Evolutionary conservation across 2,888 invertebrate genomes (phyloP).

Genomic region (Clistopyga incitator): DNA sequence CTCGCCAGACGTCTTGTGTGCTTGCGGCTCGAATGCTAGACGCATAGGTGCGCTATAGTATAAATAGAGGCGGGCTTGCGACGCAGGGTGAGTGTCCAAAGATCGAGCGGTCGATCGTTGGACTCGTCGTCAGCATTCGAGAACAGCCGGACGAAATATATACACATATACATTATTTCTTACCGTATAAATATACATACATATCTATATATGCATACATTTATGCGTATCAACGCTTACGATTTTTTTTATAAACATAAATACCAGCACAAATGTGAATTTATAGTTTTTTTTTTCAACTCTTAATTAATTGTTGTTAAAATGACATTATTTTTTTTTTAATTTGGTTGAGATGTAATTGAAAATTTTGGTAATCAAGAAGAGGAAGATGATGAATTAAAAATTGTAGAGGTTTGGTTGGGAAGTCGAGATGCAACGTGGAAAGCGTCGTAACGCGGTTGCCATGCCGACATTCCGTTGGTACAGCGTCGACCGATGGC

Average conservation of each 20-base stretch:
- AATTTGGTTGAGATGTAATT: too few relatives aligned
- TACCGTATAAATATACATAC: background rate
- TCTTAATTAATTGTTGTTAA: too few relatives aligned
- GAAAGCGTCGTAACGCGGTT: conserved; percentile 78
- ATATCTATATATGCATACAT: too few relatives aligned
- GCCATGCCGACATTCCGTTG: conserved; percentile 72
- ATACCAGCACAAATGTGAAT: too few relatives aligned
- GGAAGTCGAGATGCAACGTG: conserved; percentile 71
- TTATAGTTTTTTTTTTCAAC: too few relatives aligned
- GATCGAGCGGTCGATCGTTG: conserved; percentile 60
- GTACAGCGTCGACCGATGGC: conserved; percentile 51
- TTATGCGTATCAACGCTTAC: too few relatives aligned
- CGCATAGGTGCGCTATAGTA: conserved; percentile 31
- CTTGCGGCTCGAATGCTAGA: conserved; percentile 22
- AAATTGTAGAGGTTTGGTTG: too few relatives aligned
- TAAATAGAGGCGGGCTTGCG: conserved; percentile 36
- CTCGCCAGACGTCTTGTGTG: conserved; percentile 10
- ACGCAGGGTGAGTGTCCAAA: conserved; percentile 43
- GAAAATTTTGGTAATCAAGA: too few relatives aligned
- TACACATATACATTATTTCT: background rate
- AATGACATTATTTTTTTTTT: too few relatives aligned
- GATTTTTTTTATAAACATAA: too few relatives aligned
- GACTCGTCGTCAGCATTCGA: conserved; percentile 42
- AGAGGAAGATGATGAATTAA: too few relatives aligned
- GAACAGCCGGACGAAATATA: conserved; percentile 2